Evolutionary conservation across 2,888 invertebrate genomes (phyloP).

Genomic region (Drosophila hamatofila): DNA sequence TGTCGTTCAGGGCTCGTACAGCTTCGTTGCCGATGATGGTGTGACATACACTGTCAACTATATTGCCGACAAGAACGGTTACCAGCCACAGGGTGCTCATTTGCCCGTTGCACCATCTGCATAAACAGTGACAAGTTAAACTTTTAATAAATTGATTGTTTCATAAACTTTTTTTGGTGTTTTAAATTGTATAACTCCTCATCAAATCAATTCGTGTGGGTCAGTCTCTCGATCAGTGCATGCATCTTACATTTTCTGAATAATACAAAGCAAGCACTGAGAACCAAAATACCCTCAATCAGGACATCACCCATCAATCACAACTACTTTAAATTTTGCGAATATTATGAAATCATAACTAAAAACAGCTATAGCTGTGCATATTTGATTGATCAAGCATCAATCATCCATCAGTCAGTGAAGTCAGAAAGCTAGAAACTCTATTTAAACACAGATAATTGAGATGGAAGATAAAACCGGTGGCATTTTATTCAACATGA

Average conservation of each 20-base stretch:
- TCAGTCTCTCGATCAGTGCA: no score
- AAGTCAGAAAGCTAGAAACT: neutral
- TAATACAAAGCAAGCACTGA: no score
- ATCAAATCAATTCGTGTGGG: no score
- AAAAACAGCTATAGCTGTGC: no score
- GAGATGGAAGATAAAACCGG: conserved; percentile 3
- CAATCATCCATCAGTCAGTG: no score
- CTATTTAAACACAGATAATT: neutral
- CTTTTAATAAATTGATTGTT: conserved; percentile 2
- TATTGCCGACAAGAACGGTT: conserved; percentile 86
- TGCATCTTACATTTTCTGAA: no score
- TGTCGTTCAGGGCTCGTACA: conserved; percentile 67
- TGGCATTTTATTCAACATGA: conserved; percentile 17
- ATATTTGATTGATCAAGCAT: no score
- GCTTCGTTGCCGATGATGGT: conserved; percentile 69
- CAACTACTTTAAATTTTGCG: no score
- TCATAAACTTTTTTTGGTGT: neutral
- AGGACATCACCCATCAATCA: no score
- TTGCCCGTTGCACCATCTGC: conserved; percentile 54
- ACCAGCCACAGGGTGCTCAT: conserved; percentile 84
- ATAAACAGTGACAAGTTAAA: neutral
- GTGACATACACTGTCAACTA: conserved; percentile 66
- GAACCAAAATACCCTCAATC: no score
- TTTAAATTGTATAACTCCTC: neutral
- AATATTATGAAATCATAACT: no score